phyloP scores from a whole-genome alignment of 2,888 invertebrate genomes.

The Folsomia candida region DNA sequence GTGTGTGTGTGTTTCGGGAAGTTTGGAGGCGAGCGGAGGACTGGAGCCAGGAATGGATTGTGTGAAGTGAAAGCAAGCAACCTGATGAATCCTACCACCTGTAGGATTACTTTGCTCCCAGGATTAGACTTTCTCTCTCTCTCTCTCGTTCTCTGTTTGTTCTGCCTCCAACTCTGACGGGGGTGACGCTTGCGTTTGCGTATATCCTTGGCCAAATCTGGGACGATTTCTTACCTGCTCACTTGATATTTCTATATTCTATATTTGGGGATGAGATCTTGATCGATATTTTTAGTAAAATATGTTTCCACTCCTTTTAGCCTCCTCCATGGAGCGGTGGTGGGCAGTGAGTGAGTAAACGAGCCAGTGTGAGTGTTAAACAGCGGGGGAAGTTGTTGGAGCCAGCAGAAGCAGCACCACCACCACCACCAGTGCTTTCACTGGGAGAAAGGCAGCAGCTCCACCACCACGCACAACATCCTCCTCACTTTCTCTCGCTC shows the following conservation, averaged over 20 bases:
- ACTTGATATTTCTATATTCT: slow-evolving; percentile 22
- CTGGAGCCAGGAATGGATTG: not conserved
- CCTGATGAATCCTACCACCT: slow-evolving; percentile 48
- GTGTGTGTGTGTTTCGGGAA: too few species aligned
- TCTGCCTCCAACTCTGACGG: slow-evolving; percentile 13
- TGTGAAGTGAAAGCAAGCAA: slow-evolving; percentile 32
- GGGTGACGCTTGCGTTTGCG: slow-evolving; percentile 12
- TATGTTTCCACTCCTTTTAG: slow-evolving; percentile 3
- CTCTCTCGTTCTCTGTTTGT: slow-evolving; percentile 4
- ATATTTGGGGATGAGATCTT: slow-evolving; percentile 22
- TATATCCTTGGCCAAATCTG: slow-evolving; percentile 1
- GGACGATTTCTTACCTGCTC: slow-evolving; percentile 20
- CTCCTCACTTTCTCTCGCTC: too few species aligned
- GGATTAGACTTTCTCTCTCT: not conserved
- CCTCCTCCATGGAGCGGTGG: not conserved
- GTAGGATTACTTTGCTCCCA: slow-evolving; percentile 31
- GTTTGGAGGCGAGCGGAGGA: not conserved
- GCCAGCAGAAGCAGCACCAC: not conserved
- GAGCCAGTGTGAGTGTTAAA: not conserved
- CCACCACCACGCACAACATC: not conserved
- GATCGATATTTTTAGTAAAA: slow-evolving; percentile 20
- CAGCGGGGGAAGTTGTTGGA: not conserved
- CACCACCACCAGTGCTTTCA: not conserved
- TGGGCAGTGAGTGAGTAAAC: not conserved
- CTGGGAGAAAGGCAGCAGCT: too few species aligned